These are phyloP conservation scores for Cordilura impudica DNA, from an alignment of 2,888 invertebrate genomes.

Conservation along the genomic window DNA sequence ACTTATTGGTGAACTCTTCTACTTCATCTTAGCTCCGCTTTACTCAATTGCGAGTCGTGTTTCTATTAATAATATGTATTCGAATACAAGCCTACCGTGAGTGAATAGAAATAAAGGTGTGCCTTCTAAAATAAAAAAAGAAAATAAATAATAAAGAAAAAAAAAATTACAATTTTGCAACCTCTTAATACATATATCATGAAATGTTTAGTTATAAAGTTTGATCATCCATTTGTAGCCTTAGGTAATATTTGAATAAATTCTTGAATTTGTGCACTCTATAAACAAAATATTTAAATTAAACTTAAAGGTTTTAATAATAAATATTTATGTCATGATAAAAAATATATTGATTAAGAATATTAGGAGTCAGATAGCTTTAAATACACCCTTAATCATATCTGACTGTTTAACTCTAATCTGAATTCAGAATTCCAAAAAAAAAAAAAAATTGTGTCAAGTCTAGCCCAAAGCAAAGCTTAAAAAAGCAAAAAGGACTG, in stretches of 20 bases:
- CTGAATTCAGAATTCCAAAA: too few relatives aligned
- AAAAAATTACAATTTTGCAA: slow-evolving; percentile 25
- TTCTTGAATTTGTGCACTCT: too few relatives aligned
- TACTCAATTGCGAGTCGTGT: neutral
- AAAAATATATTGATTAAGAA: too few relatives aligned
- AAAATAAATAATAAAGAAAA: slow-evolving; percentile 28
- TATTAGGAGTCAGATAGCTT: too few relatives aligned
- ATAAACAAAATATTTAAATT: too few relatives aligned
- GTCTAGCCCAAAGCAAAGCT: too few relatives aligned
- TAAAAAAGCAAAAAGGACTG: too few relatives aligned
- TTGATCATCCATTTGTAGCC: neutral
- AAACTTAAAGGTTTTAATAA: too few relatives aligned
- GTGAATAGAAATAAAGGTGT: slow-evolving; percentile 23
- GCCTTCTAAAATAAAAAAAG: slow-evolving; percentile 8
- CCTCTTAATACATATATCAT: neutral
- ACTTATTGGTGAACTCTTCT: slow-evolving; percentile 24
- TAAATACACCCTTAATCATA: too few relatives aligned
- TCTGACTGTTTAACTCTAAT: too few relatives aligned
- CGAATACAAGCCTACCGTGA: slow-evolving; percentile 7
- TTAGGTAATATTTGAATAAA: neutral
- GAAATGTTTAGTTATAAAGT: neutral
- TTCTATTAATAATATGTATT: neutral
- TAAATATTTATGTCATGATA: too few relatives aligned
- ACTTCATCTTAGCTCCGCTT: neutral
- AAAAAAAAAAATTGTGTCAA: too few relatives aligned